Evolutionary conservation across 2,888 invertebrate species (phyloP), one percentile per base, ranked within the genome.

Genomic region (Slavum lentiscoides): DNA sequence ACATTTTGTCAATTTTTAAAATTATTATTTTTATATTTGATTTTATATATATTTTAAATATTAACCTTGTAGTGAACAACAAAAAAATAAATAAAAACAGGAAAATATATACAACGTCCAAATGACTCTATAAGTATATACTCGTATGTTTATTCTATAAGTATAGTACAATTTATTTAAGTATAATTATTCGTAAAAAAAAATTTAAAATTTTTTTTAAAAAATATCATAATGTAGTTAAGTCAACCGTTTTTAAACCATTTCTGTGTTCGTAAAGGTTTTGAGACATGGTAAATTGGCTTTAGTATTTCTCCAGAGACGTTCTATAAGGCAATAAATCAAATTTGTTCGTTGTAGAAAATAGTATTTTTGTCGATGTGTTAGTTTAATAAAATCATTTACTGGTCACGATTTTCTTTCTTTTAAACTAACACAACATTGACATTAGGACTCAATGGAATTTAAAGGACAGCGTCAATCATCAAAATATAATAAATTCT

Each of bases 301-400:
- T 53, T 64, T 74, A 30, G 21, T 37, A 37, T 19, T 74, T 55
- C 58, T 74, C 66, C 19, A 74, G 39, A 66, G 58, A 74, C 39
- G 7, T 67, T 39, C 39, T 67, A 66, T 58, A 39, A 66, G 23
- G 39, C 55, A 67, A 74, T 74, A 67, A 74, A 74, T 67, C 55
- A 74, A 74, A 21, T 74, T 74, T 74, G 66, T 74, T n/a, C 58
- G 58, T 23, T 39, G 58, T 21, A 66, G 39, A 74, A 74, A 74
- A 67, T 43, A 13, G 55, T 23, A 67, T 74, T 74, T 74, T 74
- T 23, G 17, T 62, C 53, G 37, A 55, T 64, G 64, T 64, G 21
- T 66, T 39, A 66, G 21, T 67, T 74, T 43, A 58, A 74, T 74
- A 66, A 66, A 66, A 67, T 74, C 66, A 74, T 55, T 66, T 23